Evolutionary conservation across 30 jellyfish, hydroid and myxozoan species (phyloP), one percentile per base, ranked within the genome.

Genomic region (Cassiopea xamachana): DNA sequence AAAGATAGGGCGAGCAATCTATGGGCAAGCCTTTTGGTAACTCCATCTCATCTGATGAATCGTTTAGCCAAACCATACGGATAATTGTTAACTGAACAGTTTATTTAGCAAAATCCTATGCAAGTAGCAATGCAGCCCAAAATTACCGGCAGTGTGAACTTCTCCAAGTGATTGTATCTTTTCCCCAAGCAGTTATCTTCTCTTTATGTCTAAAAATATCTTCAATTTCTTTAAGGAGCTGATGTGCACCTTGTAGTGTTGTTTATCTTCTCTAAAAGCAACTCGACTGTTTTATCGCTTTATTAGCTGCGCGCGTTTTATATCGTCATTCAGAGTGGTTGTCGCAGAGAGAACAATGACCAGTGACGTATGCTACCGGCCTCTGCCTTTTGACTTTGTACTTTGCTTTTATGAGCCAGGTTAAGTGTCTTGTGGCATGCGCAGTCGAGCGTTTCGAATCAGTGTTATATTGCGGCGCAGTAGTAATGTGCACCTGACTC

Each of bases 61-160:
- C 94, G 75, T 69, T 49, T 87, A 87, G 15, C 94, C 94, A 87
- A 87, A 87, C 94, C 94, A 87, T 87, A 61, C 94, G 94, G 94
- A 87, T 49, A 58, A 64, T 73, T 18, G 58, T 12, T 64, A 64
- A 27, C 2, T 64, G 74, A 64, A 64, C 19, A 64, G 74, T 17
- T 13, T 64, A 2, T 64, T 6, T 55, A 3, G 64, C 64, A 55
- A 55, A 3, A 10, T 55, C 64, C 64, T 55, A 55, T 55, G 64
- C 64, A 64, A 9, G 27, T 27, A 64, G 74, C 15, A 64, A 4
- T 64, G 27, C 74, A 64, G 27, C 27, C 74, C 74, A 64, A 64
- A 64, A 27, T 27, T 64, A 64, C 2, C 2, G 8, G 15, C 74
- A 64, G 74, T 17, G 74, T 17, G 74, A 64, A 64, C 8, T 64